These are phyloP conservation scores for Gadopsis marmoratus DNA, from an alignment of 2,797 vertebrate genomes.

Conservation along the genomic window DNA sequence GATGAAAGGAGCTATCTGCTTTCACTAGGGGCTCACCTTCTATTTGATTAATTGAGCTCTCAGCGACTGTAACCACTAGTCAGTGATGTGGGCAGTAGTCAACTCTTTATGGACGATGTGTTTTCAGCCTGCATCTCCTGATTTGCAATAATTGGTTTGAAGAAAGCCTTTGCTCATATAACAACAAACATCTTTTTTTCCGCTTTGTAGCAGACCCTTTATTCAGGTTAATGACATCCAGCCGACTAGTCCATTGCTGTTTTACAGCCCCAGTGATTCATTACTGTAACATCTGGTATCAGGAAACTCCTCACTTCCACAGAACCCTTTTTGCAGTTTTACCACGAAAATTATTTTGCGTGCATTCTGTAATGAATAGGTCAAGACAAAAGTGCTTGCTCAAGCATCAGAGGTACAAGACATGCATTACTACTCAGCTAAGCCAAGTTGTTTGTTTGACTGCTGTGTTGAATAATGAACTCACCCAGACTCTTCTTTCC, in stretches of 20 bases:
- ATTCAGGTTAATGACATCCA: not conserved
- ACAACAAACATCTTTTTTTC: not conserved
- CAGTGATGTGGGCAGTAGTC: not conserved
- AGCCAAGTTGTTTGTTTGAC: not conserved
- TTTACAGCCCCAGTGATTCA: not conserved
- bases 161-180: not conserved
- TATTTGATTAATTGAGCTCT: not conserved
- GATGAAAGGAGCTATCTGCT: not conserved
- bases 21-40: not conserved
- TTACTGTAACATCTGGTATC: too few species aligned
- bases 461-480: slow-evolving; percentile 11
- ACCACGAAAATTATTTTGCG: not conserved
- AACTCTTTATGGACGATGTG: not conserved
- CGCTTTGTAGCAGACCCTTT: not conserved
- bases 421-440: not conserved
- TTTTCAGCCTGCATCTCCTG: not conserved
- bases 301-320: not conserved
- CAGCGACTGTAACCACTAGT: not conserved
- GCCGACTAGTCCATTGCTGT: not conserved
- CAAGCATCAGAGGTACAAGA: not conserved
- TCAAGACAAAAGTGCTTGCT: too few species aligned
- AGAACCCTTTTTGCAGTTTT: not conserved
- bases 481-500: slow-evolving; percentile 93
- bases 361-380: not conserved
- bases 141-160: not conserved